These are phyloP conservation scores for Bradypus variegatus DNA, from an alignment of 2,797 vertebrate genomes.

Conservation along the genomic window DNA sequence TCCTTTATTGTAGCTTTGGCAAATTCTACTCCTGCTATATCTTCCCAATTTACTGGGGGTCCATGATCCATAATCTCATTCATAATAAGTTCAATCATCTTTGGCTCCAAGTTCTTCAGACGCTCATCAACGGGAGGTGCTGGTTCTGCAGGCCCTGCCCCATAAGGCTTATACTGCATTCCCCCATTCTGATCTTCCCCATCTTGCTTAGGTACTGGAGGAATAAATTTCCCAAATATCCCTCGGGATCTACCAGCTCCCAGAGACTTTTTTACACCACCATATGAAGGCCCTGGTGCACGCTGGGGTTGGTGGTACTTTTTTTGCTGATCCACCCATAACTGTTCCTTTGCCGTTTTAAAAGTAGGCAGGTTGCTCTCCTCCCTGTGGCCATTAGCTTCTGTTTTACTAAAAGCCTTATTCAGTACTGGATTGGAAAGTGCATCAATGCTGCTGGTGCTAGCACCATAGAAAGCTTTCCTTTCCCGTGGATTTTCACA, in stretches of 20 bases:
- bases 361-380: constrained; percentile 73
- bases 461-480: constrained; percentile 76
- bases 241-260: constrained; percentile 89
- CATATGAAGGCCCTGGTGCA: constrained; percentile 61
- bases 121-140: constrained; percentile 79
- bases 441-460: constrained; percentile 61
- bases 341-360: constrained; percentile 88
- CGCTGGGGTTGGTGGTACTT: constrained; percentile 80
- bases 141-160: constrained; percentile 20
- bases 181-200: constrained; percentile 69
- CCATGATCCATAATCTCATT: constrained; percentile 97
- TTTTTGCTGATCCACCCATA: constrained; percentile 87
- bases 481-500: constrained; percentile 76
- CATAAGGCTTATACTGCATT: constrained; percentile 47
- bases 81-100: constrained; percentile 95
- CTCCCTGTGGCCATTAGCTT: constrained; percentile 63
- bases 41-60: constrained; percentile 90
- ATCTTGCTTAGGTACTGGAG: constrained; percentile 85
- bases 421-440: constrained; percentile 46
- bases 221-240: constrained; percentile 88
- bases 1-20: constrained; percentile 97
- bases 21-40: constrained; percentile 95
- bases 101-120: constrained; percentile 93
- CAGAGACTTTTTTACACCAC: constrained; percentile 85
- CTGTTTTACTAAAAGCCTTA: constrained; percentile 51